Percentiles rank a stretch among this genome's conserved stretches.
Evolutionary conservation across 2,888 invertebrate genomes (phyloP).

Genomic region (Drosophila fungiperda): DNA sequence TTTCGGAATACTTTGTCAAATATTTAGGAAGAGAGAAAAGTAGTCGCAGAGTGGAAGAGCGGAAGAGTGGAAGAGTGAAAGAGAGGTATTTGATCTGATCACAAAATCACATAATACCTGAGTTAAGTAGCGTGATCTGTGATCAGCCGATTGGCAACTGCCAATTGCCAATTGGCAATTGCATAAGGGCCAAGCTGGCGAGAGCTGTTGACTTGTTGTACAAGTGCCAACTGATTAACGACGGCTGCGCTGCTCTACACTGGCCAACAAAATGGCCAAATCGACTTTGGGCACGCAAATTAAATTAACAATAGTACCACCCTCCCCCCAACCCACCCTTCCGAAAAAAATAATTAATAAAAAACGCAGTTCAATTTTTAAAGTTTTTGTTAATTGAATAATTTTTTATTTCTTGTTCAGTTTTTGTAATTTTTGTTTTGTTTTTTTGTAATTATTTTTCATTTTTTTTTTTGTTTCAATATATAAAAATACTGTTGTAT

Average conservation of each 20-base stretch:
- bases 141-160: conserved; percentile 58
- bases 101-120: conserved; percentile 57
- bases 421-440: conserved; percentile 37
- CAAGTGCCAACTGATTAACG: conserved; percentile 50
- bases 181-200: conserved; percentile 42
- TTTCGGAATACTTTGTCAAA: neutral
- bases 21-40: neutral
- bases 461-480: conserved; percentile 34
- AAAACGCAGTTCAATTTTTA: conserved; percentile 40
- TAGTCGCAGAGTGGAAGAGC: neutral
- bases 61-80: neutral
- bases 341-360: neutral
- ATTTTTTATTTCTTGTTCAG: conserved; percentile 60
- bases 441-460: conserved; percentile 29
- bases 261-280: conserved; percentile 22
- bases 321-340: neutral
- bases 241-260: conserved; percentile 8
- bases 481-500: conserved; percentile 75
- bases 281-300: neutral
- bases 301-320: neutral
- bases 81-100: conserved; percentile 33
- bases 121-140: conserved; percentile 53
- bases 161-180: conserved; percentile 52
- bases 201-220: conserved; percentile 30
- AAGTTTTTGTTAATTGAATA: conserved; percentile 67